Evolutionary conservation across 2,797 vertebrate species (phyloP), one percentile per base, ranked within the genome.

Genomic region (Hippopotamyrus pictus): DNA sequence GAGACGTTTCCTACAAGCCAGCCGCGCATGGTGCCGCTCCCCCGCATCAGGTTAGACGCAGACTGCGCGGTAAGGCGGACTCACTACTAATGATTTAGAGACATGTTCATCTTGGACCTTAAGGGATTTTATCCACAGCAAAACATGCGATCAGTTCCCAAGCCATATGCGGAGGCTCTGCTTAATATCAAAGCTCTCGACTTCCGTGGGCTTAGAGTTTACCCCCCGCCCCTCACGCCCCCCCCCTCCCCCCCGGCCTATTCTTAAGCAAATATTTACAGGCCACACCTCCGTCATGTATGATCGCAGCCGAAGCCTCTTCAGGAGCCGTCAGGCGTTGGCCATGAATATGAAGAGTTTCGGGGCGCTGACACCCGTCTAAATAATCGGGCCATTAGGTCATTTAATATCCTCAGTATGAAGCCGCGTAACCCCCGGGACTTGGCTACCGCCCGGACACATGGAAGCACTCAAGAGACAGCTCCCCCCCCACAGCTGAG

Each of bases 341-440:
- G 19, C 29, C 44, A 48, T 29, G 88, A 89, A 84, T 25, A 88
- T 44, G 41, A 88, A 92, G 89, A 90, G 91, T 92, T 90, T 89
- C 87, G 82, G 91, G 22, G 25, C 89, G 90, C 91, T 91, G 89
- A 91, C 89, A 91, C 41, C 91, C 65, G 91, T 92, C 92, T 91
- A 92, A 94, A 93, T 94, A 94, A 94, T 92, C 92, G 86, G 89
- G 90, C 91, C 93, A 94, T 94, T 94, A 94, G 93, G 93, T 94
- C 93, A 93, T 94, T 95, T 94, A 93, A 95, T 95, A 94, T 94
- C 94, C 93, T 92, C 91, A 89, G 90, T 92, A 93, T 94, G 91
- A 93, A 94, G 94, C 93, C 91, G 91, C 83, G 86, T 89, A 90
- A 92, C 93, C 92, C 91, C 79, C 50, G 91, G 93, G 94, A 94